Percentiles rank a stretch among this genome's conserved stretches.
Evolutionary conservation across 2,797 vertebrate genomes (phyloP).

Genomic region (Enteromius thamalakanensis): DNA sequence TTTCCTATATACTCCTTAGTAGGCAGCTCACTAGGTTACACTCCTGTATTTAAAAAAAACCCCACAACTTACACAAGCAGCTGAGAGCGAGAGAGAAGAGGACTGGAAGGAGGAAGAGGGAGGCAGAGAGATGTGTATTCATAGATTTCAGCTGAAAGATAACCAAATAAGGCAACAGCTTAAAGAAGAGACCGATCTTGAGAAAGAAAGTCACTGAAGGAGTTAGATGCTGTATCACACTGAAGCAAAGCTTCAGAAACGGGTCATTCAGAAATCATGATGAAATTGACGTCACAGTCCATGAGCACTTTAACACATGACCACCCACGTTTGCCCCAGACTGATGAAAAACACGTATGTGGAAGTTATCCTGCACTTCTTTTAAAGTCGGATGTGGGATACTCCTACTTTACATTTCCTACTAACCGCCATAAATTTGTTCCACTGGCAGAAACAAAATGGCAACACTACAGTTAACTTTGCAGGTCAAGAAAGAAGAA

Average conservation of each 20-base stretch:
- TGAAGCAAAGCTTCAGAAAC: background rate
- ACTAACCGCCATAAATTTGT: background rate
- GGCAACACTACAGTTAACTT: background rate
- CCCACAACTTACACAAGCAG: constrained; percentile 1
- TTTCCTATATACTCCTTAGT: background rate
- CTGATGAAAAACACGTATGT: background rate
- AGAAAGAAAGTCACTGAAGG: constrained; percentile 22
- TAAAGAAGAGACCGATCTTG: constrained; percentile 39
- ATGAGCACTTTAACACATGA: constrained; percentile 17
- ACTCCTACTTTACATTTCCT: background rate
- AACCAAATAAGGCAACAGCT: constrained; percentile 57
- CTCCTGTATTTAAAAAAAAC: background rate
- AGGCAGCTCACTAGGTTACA: background rate
- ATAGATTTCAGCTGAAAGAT: constrained; percentile 42
- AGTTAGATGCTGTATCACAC: background rate
- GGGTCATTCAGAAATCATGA: constrained; percentile 4
- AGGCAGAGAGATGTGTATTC: constrained; percentile 32
- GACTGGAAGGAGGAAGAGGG: constrained; percentile 59
- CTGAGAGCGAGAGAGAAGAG: constrained; percentile 36
- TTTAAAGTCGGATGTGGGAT: constrained; percentile 8
- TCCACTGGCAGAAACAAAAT: background rate
- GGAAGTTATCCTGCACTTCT: constrained; percentile 5
- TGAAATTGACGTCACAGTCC: background rate
- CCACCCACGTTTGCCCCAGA: background rate
- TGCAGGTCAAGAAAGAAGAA: background rate